These are phyloP conservation scores for Apoda limacodes DNA, from an alignment of 2,888 invertebrate species.

Conservation along the genomic window DNA sequence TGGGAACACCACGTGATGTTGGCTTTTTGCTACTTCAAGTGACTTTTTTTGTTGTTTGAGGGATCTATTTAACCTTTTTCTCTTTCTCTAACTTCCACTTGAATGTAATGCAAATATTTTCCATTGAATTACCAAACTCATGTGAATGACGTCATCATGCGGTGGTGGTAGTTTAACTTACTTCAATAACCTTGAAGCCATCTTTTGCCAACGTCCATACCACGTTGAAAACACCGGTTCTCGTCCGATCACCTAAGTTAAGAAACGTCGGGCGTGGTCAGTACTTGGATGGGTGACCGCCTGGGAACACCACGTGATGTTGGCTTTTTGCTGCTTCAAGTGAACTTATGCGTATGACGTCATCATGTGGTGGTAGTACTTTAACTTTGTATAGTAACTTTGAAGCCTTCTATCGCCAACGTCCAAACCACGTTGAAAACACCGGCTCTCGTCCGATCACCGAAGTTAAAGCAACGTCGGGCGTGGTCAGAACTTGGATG, in stretches of 20 bases:
- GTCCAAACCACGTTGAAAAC: slow-evolving; percentile 25
- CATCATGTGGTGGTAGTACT: no score
- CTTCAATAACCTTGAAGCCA: no score
- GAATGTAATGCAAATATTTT: no score
- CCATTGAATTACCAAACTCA: no score
- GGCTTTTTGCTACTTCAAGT: slow-evolving; percentile 39
- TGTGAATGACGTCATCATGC: no score
- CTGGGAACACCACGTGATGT: slow-evolving; percentile 37
- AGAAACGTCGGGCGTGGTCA: slow-evolving; percentile 23
- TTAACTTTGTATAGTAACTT: no score
- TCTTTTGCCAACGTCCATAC: no score
- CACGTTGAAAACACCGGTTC: slow-evolving; percentile 9
- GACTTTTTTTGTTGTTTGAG: no score
- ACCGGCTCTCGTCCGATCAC: slow-evolving; percentile 32
- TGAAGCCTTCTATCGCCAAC: slow-evolving; percentile 18
- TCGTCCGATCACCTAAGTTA: neutral
- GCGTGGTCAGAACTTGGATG: slow-evolving; percentile 27
- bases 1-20: slow-evolving; percentile 55
- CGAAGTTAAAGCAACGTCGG: slow-evolving; percentile 35
- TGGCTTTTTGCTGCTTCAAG: slow-evolving; percentile 25
- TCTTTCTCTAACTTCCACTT: no score
- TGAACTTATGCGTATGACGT: no score
- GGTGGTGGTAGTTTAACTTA: no score
- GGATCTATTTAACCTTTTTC: no score
- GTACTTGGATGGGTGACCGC: slow-evolving; percentile 37